Evolutionary conservation across 2,888 invertebrate genomes (phyloP), one percentile per base, ranked within the genome.

Genomic region (Hyposoter didymator): DNA sequence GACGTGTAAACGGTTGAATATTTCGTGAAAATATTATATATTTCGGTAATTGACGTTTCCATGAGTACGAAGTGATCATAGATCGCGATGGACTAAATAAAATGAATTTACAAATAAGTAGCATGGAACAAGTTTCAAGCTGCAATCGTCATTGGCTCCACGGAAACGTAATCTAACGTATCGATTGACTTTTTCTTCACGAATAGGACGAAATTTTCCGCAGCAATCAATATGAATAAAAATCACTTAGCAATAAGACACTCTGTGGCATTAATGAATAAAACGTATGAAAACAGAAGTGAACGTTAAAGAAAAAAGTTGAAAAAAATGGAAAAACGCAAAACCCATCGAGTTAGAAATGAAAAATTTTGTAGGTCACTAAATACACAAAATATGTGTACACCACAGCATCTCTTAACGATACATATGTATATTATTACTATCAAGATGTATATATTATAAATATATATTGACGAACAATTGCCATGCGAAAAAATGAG

Each of bases 401-500:
- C 88, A 89, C 85, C 87, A 90, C 88, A 87, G 89, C 88, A 89
- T 89, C 86, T 89, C 87, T 74, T 84, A 85, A 83, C 81, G 78
- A 84, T 85, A 78, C 82, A 52, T 81, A 81, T 79, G n/a, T 39
- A 70, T 78, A 78, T 78, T 69, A 69, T 73, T 47, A 74, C 55
- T 74, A 81, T 74, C 14, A 73, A 80, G 43, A 73, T 66, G 39
- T 69, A 59, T 52, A 43, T 47, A 70, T 47, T 28, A 75, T 76
- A 76, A 69, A 79, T 70, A 79, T 86, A 84, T 73, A 81, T 62
- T 82, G 78, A 87, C 81, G 79, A 87, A 84, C 82, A 91, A 91
- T 87, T 92, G 92, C 90, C 93, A 93, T 93, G 93, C 93, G 88
- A 92, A 91, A 87, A 35, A 89, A 92, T 91, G 88, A 88, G 85